These are phyloP conservation scores for Drosophila gunungcola DNA, from an alignment of 1,140 invertebrate species.

Conservation along the genomic window DNA sequence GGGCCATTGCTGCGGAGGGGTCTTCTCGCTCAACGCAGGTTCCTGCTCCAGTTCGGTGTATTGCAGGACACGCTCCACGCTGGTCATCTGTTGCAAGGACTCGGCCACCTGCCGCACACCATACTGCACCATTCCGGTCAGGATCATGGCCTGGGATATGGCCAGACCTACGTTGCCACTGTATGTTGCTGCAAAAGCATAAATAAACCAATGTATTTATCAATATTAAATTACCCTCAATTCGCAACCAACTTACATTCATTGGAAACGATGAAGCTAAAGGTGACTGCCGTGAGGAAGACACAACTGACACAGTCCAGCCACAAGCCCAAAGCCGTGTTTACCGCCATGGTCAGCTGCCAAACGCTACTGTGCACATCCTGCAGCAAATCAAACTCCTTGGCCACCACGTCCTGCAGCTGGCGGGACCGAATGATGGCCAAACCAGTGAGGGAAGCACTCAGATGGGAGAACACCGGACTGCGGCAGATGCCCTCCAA, in stretches of 20 bases:
- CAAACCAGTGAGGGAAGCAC: slow-evolving; percentile 91
- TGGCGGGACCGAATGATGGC: slow-evolving; percentile 92
- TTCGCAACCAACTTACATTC: slow-evolving; percentile 66
- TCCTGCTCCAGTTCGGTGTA: slow-evolving; percentile 88
- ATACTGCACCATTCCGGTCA: slow-evolving; percentile 94
- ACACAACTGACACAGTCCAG: slow-evolving; percentile 89
- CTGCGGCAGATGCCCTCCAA: slow-evolving; percentile 91
- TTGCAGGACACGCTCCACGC: slow-evolving; percentile 91
- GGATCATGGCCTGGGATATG: slow-evolving; percentile 92
- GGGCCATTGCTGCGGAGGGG: slow-evolving; percentile 85
- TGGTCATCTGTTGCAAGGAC: slow-evolving; percentile 93
- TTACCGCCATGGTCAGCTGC: slow-evolving; percentile 87
- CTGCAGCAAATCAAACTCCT: slow-evolving; percentile 89
- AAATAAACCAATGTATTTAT: not conserved
- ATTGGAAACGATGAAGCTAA: slow-evolving; percentile 85
- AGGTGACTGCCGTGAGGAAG: slow-evolving; percentile 88
- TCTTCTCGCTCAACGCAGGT: slow-evolving; percentile 34
- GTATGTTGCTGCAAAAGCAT: slow-evolving; percentile 85
- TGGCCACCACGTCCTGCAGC: slow-evolving; percentile 88
- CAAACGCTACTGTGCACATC: slow-evolving; percentile 88
- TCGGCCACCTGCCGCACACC: slow-evolving; percentile 93
- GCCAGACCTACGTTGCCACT: slow-evolving; percentile 90
- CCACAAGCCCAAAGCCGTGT: slow-evolving; percentile 89
- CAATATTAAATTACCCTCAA: not conserved
- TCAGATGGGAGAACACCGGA: slow-evolving; percentile 94